A percentile compares a stretch with the other conserved stretches of the same genome.
phyloP scores from a whole-genome alignment of 2,113 vertebrate genomes.

The Chionis minor region DNA sequence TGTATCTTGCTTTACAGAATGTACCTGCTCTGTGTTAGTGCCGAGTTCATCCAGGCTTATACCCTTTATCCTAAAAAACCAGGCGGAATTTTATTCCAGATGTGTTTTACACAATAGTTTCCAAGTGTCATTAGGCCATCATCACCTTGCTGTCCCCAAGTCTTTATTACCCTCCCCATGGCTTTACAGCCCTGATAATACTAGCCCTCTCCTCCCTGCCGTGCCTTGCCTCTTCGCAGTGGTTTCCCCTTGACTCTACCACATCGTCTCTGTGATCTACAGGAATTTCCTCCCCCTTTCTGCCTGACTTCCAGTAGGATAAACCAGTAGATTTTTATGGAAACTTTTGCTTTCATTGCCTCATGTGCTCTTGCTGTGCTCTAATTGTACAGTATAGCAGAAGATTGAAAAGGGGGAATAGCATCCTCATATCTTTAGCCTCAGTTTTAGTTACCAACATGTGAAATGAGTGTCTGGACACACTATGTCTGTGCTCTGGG shows the following conservation, averaged over 20 bases:
- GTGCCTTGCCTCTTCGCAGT: neutral
- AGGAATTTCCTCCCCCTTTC: neutral
- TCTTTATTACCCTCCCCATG: neutral
- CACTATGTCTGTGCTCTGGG: neutral
- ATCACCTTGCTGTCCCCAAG: neutral
- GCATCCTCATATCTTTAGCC: neutral
- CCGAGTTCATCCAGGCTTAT: neutral
- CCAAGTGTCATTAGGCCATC: neutral
- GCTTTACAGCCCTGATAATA: rapidly evolving
- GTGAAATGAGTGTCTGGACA: neutral
- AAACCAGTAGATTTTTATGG: neutral
- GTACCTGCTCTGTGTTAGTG: neutral
- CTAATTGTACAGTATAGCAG: neutral
- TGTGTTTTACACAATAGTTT: neutral
- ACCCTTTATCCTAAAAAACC: neutral
- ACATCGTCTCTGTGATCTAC: neutral
- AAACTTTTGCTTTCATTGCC: neutral
- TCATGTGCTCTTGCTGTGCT: neutral
- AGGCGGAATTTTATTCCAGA: neutral
- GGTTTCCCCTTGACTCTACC: neutral
- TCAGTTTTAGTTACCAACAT: neutral
- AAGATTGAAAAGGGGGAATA: neutral
- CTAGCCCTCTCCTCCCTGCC: neutral
- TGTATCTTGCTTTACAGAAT: neutral
- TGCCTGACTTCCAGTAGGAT: neutral